Evolutionary conservation across 2,113 vertebrate genomes (phyloP), one percentile per base, ranked within the genome.

Genomic region (Erythrocercus mccallii): DNA sequence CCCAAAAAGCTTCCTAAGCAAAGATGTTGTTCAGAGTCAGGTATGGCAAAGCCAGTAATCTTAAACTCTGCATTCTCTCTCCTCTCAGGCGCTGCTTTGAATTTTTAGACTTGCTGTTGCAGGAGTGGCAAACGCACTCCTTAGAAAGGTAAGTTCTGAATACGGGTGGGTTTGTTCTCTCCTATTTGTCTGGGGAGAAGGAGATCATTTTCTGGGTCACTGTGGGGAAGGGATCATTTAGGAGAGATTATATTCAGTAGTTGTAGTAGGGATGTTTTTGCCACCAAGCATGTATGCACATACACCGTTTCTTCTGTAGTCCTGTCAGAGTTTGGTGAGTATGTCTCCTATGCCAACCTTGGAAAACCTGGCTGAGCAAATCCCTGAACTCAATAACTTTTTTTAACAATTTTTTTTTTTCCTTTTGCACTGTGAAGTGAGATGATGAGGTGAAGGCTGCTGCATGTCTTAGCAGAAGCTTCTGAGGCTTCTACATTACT

Each of bases 91-190:
- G 99, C 95, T 99, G 99, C 91, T 99, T 98, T 91, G 99, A 99
- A 97, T 99, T 99, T 98, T 97, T 99, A 95, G 99, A 99, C 94
- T 98, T 99, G 74, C 98, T 99, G 96, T 96, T 99, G 86, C 99
- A 99, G 89, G 99, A 99, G 93, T 99, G 99, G 99, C 99, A 99
- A 95, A 99, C 99, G 1, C 98, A 99, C 81, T 99, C 99, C 53
- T 95, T 99, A 96, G 99, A 99, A 97, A 99, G 99, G 99, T 99
- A 81, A 98, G 98, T 37, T 92, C 60, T 92, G 60, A 68, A 21
- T 86, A 25, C 9, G 20, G 21, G 35, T 48, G 37, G 5, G 2
- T 80, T 82, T 44, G 21, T 93, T 61, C 24, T 77, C 31, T 79
- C 45, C 24, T 92, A 0, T 10, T 62, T 13, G 25, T 7, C 37